These are phyloP conservation scores for Speoplatyrhinus poulsoni DNA, from an alignment of 2,113 vertebrate genomes.

Conservation along the genomic window DNA sequence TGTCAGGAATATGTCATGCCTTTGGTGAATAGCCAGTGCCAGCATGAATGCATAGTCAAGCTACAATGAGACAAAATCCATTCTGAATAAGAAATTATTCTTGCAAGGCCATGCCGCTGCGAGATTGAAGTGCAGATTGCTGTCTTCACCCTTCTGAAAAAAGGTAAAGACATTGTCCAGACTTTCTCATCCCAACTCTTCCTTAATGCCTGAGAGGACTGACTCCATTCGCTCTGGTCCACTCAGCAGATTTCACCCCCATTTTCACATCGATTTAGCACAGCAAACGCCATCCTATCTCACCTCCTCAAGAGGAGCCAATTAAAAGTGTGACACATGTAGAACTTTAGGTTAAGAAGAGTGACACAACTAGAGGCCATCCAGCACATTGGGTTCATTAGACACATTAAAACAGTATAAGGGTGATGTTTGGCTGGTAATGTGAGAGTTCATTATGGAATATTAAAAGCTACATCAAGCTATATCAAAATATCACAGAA, in stretches of 20 bases:
- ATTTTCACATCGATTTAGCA: slow-evolving; percentile 71
- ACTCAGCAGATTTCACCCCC: slow-evolving; percentile 71
- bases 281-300: slow-evolving; percentile 54
- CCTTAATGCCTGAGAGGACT: slow-evolving; percentile 58
- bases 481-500: slow-evolving; percentile 35
- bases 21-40: slow-evolving; percentile 18
- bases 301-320: slow-evolving; percentile 61
- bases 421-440: slow-evolving; percentile 42
- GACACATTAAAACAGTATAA: slow-evolving; percentile 39
- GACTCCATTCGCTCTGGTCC: slow-evolving; percentile 61
- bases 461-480: neutral
- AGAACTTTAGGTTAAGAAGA: slow-evolving; percentile 42
- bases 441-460: slow-evolving; percentile 14
- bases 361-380: slow-evolving; percentile 24
- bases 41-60: slow-evolving; percentile 8
- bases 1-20: slow-evolving; percentile 31
- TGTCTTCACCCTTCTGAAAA: slow-evolving; percentile 53
- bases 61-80: slow-evolving; percentile 52
- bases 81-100: slow-evolving; percentile 61
- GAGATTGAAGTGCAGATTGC: slow-evolving; percentile 54
- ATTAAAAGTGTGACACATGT: slow-evolving; percentile 54
- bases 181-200: slow-evolving; percentile 65
- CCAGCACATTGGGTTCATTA: slow-evolving; percentile 28
- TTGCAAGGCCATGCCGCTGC: slow-evolving; percentile 41
- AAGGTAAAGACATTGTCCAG: slow-evolving; percentile 70